Conservation (phyloP, 2,797 vertebrate genomes). For the Helostoma temminkii region DNA sequence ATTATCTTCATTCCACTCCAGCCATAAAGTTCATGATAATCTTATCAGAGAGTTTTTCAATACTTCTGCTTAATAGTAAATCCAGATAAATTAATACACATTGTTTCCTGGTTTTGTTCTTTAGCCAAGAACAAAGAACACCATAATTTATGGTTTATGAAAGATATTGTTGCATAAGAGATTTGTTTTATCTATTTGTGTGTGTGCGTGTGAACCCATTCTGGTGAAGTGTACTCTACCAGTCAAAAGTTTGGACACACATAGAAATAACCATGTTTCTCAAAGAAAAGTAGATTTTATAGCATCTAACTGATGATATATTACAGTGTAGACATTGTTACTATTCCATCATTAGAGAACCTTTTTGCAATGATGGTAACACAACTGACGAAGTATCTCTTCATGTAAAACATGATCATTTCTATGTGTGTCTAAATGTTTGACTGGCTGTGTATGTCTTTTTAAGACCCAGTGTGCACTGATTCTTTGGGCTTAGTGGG, state of each 20-base stretch:
- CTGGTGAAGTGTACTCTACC: no score
- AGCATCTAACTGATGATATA: no score
- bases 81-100: neutral
- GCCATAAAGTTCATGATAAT: constrained; percentile 25
- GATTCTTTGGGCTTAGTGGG: neutral
- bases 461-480: constrained; percentile 12
- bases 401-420: no score
- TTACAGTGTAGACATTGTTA: no score
- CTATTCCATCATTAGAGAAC: no score
- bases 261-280: no score
- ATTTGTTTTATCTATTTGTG: neutral
- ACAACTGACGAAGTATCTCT: no score
- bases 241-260: no score
- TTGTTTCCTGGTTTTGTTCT: constrained; percentile 11
- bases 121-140: neutral
- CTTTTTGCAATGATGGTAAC: no score
- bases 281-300: no score
- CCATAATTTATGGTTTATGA: neutral
- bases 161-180: neutral
- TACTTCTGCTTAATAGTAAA: neutral
- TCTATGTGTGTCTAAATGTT: neutral
- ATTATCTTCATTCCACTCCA: constrained; percentile 15
- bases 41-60: constrained; percentile 37
- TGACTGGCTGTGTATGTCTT: constrained; percentile 1
- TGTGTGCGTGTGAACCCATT: neutral